A percentile compares a stretch with the other conserved stretches of the same genome.
Evolutionary conservation across 2,888 invertebrate species (phyloP).

Genomic region (Amphipyra tragopoginis): DNA sequence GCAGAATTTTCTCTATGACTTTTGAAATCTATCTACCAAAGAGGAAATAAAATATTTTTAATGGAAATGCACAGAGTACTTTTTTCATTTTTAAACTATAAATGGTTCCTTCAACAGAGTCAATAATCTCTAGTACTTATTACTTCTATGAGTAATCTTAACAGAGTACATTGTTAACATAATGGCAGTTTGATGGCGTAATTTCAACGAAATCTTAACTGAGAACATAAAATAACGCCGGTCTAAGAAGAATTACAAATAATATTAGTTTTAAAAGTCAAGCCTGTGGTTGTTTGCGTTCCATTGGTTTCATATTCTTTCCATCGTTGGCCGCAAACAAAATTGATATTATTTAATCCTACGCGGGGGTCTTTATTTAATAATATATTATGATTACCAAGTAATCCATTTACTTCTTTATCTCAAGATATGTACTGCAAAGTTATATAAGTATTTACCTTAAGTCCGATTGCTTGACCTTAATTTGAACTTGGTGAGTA

Average conservation of each 20-base stretch:
- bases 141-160: too few species aligned
- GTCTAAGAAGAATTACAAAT: neutral
- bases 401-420: constrained; percentile 30
- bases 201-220: neutral
- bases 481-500: constrained; percentile 38
- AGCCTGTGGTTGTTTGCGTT: neutral
- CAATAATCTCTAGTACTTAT: too few species aligned
- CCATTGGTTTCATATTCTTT: neutral
- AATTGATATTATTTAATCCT: constrained; percentile 7
- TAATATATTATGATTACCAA: constrained; percentile 5
- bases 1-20: constrained; percentile 1
- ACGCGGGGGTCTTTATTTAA: constrained; percentile 3
- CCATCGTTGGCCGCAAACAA: neutral
- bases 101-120: too few species aligned
- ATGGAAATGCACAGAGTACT: too few species aligned
- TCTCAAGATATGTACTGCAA: constrained; percentile 37
- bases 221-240: neutral
- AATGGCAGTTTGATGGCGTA: constrained; percentile 13
- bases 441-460: constrained; percentile 15
- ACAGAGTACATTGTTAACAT: too few species aligned
- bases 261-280: constrained; percentile 3
- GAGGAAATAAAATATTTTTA: neutral
- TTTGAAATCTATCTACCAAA: neutral
- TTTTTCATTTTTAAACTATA: too few species aligned
- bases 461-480: constrained; percentile 30